Base-by-base conservation (phyloP, 2,888 invertebrate genomes). In the Augochlorella aurata region DNA sequence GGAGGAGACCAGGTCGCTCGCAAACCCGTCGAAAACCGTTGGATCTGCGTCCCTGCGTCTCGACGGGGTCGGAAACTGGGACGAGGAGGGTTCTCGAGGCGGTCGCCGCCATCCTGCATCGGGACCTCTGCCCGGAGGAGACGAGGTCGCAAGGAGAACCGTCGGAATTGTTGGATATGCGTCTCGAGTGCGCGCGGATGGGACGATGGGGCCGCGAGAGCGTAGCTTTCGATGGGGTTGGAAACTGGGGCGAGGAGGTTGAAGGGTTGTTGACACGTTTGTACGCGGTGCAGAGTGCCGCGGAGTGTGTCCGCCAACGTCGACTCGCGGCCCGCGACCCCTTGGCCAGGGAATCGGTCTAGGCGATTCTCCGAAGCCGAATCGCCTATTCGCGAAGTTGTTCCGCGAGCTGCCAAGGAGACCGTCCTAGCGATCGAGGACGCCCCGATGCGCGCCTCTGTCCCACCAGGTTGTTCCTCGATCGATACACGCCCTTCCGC, bases 401-500 rank as follows among this genome's bases (percentile, higher is more conserved):
- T 38, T 38, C 12, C 21, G 54, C 54, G 54, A 58, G 54, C 24
- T 14, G 7, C 54, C 54, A 58, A 24, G 54, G 54, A 58, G 21
- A 24, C 54, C 38, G 38, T 38, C 38, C 38, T 4, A 21, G 24
- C 21, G 21, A 58, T 14, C 54, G 54, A 24, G 54, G 24, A 58
- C 54, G 24, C 7, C 24, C 24, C 38, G 38, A 38, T 38, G 38
- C 54, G 54, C 21, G 54, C 21, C 24, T 14, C 54, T 24, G 14
- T 12, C 24, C 21, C 14, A 54, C 21, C 38, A 63, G 44, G 65
- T 70, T 68, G 29, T 45, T 58, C 10, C 38, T 5, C 68, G 76
- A 81, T 83, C 85, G 70, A 85, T 83, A 70, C 29, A 29, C 21
- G 61, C 24, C 74, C 61, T 38, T 70, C 14, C 54, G 12, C 38